Percentiles rank a stretch among this genome's conserved stretches.
These are phyloP conservation scores for Cyanocitta stelleri DNA, from an alignment of 2,113 vertebrate species.

Conservation along the genomic window DNA sequence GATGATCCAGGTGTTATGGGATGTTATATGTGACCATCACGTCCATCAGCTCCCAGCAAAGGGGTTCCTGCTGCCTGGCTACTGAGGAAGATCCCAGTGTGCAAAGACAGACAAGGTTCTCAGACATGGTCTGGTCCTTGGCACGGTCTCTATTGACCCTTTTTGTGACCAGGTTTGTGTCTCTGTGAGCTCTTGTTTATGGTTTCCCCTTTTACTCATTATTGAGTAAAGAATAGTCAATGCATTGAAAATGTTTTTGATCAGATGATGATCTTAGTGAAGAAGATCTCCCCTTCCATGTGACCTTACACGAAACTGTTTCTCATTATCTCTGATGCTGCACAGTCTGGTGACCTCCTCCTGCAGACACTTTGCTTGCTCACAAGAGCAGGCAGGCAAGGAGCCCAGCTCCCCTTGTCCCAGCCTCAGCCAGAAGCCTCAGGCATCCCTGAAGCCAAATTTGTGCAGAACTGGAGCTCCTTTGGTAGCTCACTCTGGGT, in stretches of 20 bases:
- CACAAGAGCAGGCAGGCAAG: background rate
- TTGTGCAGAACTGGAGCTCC: background rate
- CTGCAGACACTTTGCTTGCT: background rate
- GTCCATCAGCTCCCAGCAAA: background rate
- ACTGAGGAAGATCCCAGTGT: background rate
- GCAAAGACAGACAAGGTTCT: background rate
- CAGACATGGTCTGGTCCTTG: background rate
- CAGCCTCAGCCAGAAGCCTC: background rate
- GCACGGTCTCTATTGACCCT: background rate
- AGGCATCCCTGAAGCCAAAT: background rate
- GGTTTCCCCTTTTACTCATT: background rate
- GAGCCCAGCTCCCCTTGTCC: background rate
- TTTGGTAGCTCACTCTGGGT: fast-evolving
- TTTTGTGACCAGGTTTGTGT: background rate
- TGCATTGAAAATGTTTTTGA: background rate
- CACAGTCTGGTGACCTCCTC: background rate
- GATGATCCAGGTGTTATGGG: background rate
- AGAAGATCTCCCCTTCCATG: background rate
- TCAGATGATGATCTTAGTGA: background rate
- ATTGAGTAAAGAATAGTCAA: background rate
- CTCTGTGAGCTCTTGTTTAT: background rate
- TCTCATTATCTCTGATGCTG: background rate
- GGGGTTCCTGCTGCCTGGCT: background rate
- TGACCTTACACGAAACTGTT: background rate
- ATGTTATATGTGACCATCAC: background rate